These are phyloP conservation scores for Zhengitettix transpicula DNA, from an alignment of 2,888 invertebrate species.

Conservation along the genomic window DNA sequence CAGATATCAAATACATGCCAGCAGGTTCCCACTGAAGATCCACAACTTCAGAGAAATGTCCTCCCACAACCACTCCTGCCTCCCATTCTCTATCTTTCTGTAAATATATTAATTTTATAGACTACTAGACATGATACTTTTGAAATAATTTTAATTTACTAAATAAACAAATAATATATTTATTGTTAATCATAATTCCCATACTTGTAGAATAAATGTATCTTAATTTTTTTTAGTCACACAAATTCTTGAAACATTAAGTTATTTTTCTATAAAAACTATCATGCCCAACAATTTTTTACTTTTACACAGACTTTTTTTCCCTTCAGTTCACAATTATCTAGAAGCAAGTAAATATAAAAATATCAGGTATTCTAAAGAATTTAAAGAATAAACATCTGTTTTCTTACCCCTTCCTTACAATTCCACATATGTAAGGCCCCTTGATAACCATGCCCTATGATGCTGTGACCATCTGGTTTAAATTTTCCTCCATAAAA, in stretches of 20 bases:
- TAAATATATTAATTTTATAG: not conserved
- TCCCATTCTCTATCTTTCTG: constrained; percentile 35
- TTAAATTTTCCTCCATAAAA: constrained; percentile 78
- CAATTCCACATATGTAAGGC: constrained; percentile 76
- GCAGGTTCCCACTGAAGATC: constrained; percentile 75
- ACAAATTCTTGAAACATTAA: no score
- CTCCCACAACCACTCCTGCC: constrained; percentile 50
- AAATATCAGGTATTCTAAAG: no score
- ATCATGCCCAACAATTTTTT: no score
- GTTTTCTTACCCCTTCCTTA: constrained; percentile 19
- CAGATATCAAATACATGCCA: constrained; percentile 60
- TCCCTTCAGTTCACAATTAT: no score
- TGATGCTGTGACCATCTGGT: constrained; percentile 46
- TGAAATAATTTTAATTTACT: no score
- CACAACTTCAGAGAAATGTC: constrained; percentile 70
- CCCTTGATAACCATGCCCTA: constrained; percentile 84
- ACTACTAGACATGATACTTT: not conserved
- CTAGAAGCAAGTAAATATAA: no score
- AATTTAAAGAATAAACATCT: not conserved
- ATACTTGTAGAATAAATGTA: no score
- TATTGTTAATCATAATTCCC: no score
- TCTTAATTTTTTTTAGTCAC: no score
- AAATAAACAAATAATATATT: no score
- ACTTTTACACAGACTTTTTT: no score
- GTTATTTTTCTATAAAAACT: no score